A percentile compares a stretch with the other conserved stretches of the same genome.
These are phyloP conservation scores for Clytia hemisphaerica DNA, from an alignment of 30 jellyfish, hydroid and myxozoan species.

Conservation along the genomic window DNA sequence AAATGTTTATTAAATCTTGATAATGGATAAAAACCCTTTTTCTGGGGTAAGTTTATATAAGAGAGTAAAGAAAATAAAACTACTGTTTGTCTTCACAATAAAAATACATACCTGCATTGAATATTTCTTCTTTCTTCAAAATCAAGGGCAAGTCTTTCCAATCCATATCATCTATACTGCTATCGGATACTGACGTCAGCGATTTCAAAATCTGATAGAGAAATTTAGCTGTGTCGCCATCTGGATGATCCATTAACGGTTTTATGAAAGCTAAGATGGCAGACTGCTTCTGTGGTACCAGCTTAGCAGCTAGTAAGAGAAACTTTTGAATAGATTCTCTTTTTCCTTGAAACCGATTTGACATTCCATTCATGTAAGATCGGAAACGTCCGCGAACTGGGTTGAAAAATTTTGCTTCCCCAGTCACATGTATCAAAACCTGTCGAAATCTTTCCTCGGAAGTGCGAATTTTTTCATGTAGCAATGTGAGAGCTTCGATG, in stretches of 20 bases:
- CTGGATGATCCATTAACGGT: not conserved
- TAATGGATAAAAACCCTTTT: too few relatives aligned
- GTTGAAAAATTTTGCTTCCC: conserved; percentile 1
- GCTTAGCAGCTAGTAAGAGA: conserved; percentile 10
- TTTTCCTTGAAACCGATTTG: not conserved
- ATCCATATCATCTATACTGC: not conserved
- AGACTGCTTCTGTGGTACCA: conserved; percentile 6
- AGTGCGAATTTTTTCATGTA: not conserved
- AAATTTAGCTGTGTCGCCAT: not conserved
- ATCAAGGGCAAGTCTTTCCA: conserved; percentile 6
- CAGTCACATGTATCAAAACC: not conserved
- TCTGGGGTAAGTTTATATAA: too few relatives aligned
- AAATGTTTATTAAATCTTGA: too few relatives aligned
- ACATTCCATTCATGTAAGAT: not conserved
- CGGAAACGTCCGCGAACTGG: conserved; percentile 3
- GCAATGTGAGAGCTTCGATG: not conserved
- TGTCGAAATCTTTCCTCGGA: conserved; percentile 1
- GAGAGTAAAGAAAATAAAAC: too few relatives aligned
- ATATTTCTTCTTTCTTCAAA: conserved; percentile 4
- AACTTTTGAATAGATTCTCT: not conserved
- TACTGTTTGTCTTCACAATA: too few relatives aligned
- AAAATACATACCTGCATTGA: too few relatives aligned
- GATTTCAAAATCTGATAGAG: not conserved
- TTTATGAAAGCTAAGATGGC: not conserved
- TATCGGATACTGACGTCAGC: not conserved